These are phyloP conservation scores for Macquaria australasica DNA, from an alignment of 2,113 vertebrate species.

Conservation along the genomic window DNA sequence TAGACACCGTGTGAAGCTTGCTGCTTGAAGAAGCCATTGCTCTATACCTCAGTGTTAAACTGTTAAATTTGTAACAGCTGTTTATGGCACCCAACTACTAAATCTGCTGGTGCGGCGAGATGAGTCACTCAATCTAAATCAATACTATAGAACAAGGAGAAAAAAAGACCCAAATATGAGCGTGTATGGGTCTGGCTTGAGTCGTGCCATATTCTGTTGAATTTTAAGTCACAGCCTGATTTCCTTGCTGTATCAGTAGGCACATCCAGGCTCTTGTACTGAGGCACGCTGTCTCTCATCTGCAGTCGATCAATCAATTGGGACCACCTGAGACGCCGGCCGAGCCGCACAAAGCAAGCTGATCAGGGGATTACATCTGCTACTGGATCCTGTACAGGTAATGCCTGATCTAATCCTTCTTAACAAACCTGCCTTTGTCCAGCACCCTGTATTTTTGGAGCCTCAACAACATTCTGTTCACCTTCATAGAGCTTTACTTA, in stretches of 20 bases:
- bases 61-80: slow-evolving; percentile 62
- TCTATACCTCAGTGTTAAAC: slow-evolving; percentile 40
- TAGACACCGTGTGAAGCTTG: slow-evolving; percentile 5
- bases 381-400: slow-evolving; percentile 38
- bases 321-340: slow-evolving; percentile 20
- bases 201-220: slow-evolving; percentile 11
- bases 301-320: slow-evolving; percentile 8
- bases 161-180: neutral
- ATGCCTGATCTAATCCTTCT: slow-evolving; percentile 56
- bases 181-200: neutral
- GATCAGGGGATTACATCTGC: slow-evolving; percentile 60
- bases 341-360: slow-evolving; percentile 23
- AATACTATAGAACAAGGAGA: slow-evolving; percentile 11
- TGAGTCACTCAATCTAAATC: slow-evolving; percentile 45
- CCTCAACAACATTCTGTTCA: neutral
- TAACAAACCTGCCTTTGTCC: slow-evolving; percentile 19
- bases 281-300: slow-evolving; percentile 13
- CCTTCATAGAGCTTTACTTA: neutral
- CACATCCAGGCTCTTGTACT: slow-evolving; percentile 3
- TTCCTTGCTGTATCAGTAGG: slow-evolving; percentile 2
- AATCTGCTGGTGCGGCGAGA: slow-evolving; percentile 29
- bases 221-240: slow-evolving; percentile 27
- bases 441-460: slow-evolving; percentile 1
- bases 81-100: slow-evolving; percentile 56
- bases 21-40: slow-evolving; percentile 19